Conservation (phyloP, 2,113 vertebrate genomes). For the Archilochus colubris region DNA sequence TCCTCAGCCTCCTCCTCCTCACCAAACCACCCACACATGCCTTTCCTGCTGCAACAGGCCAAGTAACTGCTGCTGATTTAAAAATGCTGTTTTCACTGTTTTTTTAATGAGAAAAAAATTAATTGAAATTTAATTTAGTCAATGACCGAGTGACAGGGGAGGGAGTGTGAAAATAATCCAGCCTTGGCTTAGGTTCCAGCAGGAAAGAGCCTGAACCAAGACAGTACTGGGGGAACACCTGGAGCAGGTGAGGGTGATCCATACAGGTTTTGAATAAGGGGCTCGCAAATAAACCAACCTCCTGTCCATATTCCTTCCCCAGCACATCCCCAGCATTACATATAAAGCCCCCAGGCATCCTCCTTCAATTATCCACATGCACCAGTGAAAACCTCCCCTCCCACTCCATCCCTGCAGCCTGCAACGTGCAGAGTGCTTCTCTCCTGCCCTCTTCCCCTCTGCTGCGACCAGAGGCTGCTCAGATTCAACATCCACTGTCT, state of each 20-base stretch:
- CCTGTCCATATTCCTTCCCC: neutral
- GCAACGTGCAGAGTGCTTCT: neutral
- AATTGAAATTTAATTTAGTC: slow-evolving; percentile 60
- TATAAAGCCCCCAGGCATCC: neutral
- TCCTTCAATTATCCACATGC: neutral
- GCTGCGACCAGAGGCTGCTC: fast-evolving
- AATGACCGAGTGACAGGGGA: neutral
- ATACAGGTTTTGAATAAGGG: neutral
- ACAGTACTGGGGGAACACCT: neutral
- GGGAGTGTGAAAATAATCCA: slow-evolving; percentile 21
- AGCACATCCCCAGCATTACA: fast-evolving
- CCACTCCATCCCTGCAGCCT: neutral
- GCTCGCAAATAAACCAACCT: neutral
- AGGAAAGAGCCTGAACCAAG: neutral
- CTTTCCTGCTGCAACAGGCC: neutral
- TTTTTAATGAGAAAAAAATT: slow-evolving; percentile 33
- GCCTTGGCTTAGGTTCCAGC: neutral
- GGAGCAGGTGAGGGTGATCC: neutral
- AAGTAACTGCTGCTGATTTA: slow-evolving; percentile 25
- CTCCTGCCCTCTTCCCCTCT: neutral
- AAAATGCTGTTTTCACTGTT: neutral
- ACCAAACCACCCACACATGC: neutral
- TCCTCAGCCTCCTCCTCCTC: neutral
- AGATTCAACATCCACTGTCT: neutral
- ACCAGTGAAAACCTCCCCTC: neutral